These are phyloP conservation scores for Lumbricus terrestris DNA, from an alignment of 2,888 invertebrate genomes.

Conservation along the genomic window DNA sequence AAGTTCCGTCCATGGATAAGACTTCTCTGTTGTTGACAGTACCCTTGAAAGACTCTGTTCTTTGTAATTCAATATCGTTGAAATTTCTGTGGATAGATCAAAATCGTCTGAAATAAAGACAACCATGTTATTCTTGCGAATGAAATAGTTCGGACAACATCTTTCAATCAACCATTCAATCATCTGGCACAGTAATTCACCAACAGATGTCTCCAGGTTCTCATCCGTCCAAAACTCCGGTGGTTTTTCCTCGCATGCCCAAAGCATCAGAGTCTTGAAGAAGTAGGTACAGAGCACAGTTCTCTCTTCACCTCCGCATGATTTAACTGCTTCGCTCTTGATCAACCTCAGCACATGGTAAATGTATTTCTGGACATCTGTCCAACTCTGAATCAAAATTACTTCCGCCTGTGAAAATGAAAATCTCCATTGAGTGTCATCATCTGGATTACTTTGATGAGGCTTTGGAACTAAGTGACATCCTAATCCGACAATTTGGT, in stretches of 20 bases:
- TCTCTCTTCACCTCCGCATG: neutral
- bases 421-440: slow-evolving; percentile 18
- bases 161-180: neutral
- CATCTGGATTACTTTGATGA: neutral
- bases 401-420: slow-evolving; percentile 8
- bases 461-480: slow-evolving; percentile 3
- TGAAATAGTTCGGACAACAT: slow-evolving; percentile 14
- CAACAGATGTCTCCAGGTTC: neutral
- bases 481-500: neutral
- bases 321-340: neutral
- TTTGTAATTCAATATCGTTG: no score
- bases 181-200: neutral
- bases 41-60: no score
- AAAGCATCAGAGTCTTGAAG: slow-evolving; percentile 20
- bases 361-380: neutral
- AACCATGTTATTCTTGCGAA: slow-evolving; percentile 7
- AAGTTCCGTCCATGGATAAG: no score
- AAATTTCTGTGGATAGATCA: no score
- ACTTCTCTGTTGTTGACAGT: no score
- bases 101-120: no score
- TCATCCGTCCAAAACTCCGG: neutral
- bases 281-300: slow-evolving; percentile 10
- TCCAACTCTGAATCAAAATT: neutral
- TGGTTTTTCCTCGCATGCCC: slow-evolving; percentile 11
- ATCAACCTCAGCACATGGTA: neutral